Base-by-base conservation (phyloP, 2,888 invertebrate genomes). In the Dendrolimus pini region DNA sequence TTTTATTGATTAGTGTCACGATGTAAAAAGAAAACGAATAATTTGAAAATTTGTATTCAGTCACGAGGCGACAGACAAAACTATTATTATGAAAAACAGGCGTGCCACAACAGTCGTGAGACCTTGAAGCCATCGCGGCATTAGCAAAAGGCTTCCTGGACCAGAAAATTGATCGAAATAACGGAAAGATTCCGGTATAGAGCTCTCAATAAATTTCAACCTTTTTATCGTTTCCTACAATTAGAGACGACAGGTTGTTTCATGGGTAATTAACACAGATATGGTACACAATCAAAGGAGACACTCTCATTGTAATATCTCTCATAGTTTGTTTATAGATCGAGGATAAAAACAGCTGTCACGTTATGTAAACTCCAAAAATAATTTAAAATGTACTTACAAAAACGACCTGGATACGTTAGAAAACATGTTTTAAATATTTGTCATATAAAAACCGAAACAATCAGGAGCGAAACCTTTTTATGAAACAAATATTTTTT, bases 321-420 rank as follows among this genome's bases (percentile, higher is more conserved):
- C 65, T 61, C 56, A 62, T 58, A 71, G 72, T 75, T 76, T 79
- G 72, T 77, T 72, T 74, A 72, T 68, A 80, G 74, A 80, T 79
- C 66, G 63, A 65, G 69, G 74, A 73, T 73, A 78, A 84, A 85
- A 80, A 81, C 84, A 89, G 84, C 85, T 88, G 87, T 85, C 87
- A 83, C 73, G 89, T 89, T 90, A 89, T 86, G 83, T 90, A 91
- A 88, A 89, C 84, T 82, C 82, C 79, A 66, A 86, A 88, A 87
- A 84, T 86, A 85, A 83, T 82, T 74, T 65, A 77, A 78, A 72
- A 64, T 67, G 68, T 86, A 91, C 91, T 91, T 70, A 91, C 91
- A 89, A 70, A 71, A 91, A 69, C 56, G 89, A 85, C 72, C 88
- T 84, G 66, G 90, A 85, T 61, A 90, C 80, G 65, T 78, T 81